Evolutionary conservation across 2,888 invertebrate genomes (phyloP), one percentile per base, ranked within the genome.

Genomic region (Microctonus hyperodae): DNA sequence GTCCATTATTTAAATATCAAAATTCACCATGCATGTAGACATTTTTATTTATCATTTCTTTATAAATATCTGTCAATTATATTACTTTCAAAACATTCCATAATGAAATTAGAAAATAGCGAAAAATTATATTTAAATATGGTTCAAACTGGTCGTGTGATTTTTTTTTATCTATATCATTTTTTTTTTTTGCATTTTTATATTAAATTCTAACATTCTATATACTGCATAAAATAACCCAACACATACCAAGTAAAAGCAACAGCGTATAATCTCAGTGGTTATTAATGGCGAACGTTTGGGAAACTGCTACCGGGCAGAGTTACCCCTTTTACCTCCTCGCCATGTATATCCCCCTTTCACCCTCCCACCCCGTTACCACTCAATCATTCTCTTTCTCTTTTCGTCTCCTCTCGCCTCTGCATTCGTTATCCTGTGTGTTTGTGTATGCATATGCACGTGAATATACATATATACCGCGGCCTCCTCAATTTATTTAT

Each of bases 211-310:
- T 44, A 44, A 44, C 16, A 44, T 16, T 16, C 20, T 65, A 60
- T 44, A 62, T 61, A 37, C 23, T 64, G 56, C 53, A 28, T 7
- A 28, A 5, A 28, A 3, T 28, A 44, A 53, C 22, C 28, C 28
- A 25, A 28, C 20, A 50, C 70, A 67, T 50, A 60, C 58, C 69
- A 70, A 60, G 62, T 51, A 64, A 69, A 70, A 68, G 72, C 71
- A 78, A 75, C 82, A 82, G 80, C 81, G 76, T 82, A 83, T 83
- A 83, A 83, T 83, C 83, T 83, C 76, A 77, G 71, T 78, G 77
- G 82, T 83, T 83, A 83, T 83, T 83, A 83, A 83, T 83, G 82
- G 80, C 81, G 80, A 79, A 80, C 81, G 81, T 83, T 83, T 83
- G 79, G 82, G 81, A 83, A 83, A 83, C 80, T 82, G 83, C 83